These are phyloP conservation scores for Meandrusa payeni DNA, from an alignment of 2,888 invertebrate genomes.

Conservation along the genomic window DNA sequence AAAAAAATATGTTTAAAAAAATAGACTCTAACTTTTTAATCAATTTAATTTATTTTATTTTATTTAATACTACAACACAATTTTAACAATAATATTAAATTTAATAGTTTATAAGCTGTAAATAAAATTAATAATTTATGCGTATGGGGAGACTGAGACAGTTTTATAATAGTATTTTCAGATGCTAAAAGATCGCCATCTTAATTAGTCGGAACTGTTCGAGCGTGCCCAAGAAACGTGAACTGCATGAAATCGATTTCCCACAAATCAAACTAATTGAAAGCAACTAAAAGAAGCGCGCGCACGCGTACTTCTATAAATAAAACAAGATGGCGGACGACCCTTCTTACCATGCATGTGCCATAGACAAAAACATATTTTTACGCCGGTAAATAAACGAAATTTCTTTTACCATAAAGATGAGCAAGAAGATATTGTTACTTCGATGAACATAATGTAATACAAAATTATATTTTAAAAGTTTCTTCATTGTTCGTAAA, in stretches of 20 bases:
- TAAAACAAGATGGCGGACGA: constrained; percentile 56
- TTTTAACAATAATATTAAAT: too few relatives aligned
- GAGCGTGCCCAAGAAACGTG: constrained; percentile 25
- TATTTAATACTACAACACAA: too few relatives aligned
- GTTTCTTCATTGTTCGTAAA: too few relatives aligned
- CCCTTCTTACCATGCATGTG: constrained; percentile 45
- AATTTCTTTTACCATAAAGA: not conserved
- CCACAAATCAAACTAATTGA: constrained; percentile 73
- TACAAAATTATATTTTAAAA: too few relatives aligned
- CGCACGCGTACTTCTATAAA: constrained; percentile 59
- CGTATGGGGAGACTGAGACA: too few relatives aligned
- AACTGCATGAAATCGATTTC: constrained; percentile 53
- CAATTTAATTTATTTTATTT: too few relatives aligned
- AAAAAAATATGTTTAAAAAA: too few relatives aligned
- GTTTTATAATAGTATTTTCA: not conserved
- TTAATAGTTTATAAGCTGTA: too few relatives aligned
- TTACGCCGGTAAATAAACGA: constrained; percentile 28
- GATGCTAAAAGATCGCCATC: constrained; percentile 3
- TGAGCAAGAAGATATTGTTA: too few relatives aligned
- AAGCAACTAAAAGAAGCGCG: constrained; percentile 47
- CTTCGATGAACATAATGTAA: too few relatives aligned
- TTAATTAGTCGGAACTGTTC: constrained; percentile 14
- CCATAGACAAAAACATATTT: constrained; percentile 43
- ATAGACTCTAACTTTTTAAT: too few relatives aligned
- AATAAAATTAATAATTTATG: too few relatives aligned